phyloP scores from a whole-genome alignment of 2,113 vertebrate genomes.

The Cyrtonyx montezumae region DNA sequence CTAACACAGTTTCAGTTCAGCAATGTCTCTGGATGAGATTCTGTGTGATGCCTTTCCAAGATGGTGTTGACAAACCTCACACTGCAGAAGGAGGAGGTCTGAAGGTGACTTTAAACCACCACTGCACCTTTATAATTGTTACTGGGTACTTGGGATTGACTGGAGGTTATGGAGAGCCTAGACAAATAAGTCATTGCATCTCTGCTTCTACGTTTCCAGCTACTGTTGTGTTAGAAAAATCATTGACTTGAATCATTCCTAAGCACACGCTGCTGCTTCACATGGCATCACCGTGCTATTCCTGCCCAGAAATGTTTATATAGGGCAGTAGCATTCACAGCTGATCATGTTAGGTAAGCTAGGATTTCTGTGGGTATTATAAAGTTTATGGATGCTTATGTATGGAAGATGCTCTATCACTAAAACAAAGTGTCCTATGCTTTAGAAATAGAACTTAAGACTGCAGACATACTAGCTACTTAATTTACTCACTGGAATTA shows the following conservation, averaged over 20 bases:
- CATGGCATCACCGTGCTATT: neutral
- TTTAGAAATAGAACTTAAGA: neutral
- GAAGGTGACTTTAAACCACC: neutral
- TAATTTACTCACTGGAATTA: constrained; percentile 14
- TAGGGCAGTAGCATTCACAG: neutral
- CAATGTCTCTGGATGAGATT: neutral
- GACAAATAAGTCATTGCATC: neutral
- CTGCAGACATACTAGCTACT: constrained; percentile 3
- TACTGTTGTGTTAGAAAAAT: neutral
- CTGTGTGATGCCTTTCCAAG: neutral
- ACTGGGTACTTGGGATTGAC: neutral
- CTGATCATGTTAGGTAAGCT: neutral
- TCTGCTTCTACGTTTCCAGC: neutral
- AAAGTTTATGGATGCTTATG: neutral
- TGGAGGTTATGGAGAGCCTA: neutral
- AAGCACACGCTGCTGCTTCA: neutral
- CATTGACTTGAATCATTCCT: neutral
- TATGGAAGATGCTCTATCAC: neutral
- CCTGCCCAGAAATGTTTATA: neutral
- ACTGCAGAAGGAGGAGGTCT: neutral
- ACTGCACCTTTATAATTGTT: neutral
- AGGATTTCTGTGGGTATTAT: neutral
- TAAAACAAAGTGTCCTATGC: neutral
- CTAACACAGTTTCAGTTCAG: neutral
- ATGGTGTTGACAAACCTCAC: neutral